These are phyloP conservation scores for Panagrolaimus sp. DNA, from an alignment of 1,140 invertebrate genomes.

Conservation along the genomic window DNA sequence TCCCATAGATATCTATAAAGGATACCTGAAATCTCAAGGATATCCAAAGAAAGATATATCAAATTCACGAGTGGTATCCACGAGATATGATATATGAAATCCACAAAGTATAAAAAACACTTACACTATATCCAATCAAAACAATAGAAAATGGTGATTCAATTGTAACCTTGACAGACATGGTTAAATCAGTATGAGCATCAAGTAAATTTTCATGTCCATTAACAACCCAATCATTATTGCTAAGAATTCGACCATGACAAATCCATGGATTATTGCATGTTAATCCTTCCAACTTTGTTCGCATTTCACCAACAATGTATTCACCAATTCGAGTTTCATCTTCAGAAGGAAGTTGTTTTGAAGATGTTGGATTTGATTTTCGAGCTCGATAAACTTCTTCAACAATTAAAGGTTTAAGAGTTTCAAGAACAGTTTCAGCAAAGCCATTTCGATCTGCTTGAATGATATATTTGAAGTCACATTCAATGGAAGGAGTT, in stretches of 20 bases:
- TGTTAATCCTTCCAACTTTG: background rate
- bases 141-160: background rate
- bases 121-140: background rate
- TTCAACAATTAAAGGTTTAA: background rate
- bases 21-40: too few relatives aligned
- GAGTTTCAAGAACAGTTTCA: background rate
- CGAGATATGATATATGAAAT: too few relatives aligned
- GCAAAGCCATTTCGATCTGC: background rate
- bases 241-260: background rate
- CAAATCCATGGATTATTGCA: conserved; percentile 9
- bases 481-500: background rate
- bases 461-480: conserved; percentile 3
- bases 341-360: background rate
- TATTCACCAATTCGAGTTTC: background rate
- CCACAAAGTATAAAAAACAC: background rate
- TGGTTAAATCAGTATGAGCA: background rate
- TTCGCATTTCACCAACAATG: background rate
- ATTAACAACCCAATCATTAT: conserved; percentile 8
- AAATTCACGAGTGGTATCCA: background rate
- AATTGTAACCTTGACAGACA: background rate
- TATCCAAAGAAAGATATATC: too few relatives aligned
- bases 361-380: background rate
- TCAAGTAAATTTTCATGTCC: conserved; percentile 13
- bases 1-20: too few relatives aligned
- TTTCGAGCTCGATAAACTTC: background rate